Conservation (phyloP, 2,113 vertebrate genomes). For the Pedionomus torquatus region DNA sequence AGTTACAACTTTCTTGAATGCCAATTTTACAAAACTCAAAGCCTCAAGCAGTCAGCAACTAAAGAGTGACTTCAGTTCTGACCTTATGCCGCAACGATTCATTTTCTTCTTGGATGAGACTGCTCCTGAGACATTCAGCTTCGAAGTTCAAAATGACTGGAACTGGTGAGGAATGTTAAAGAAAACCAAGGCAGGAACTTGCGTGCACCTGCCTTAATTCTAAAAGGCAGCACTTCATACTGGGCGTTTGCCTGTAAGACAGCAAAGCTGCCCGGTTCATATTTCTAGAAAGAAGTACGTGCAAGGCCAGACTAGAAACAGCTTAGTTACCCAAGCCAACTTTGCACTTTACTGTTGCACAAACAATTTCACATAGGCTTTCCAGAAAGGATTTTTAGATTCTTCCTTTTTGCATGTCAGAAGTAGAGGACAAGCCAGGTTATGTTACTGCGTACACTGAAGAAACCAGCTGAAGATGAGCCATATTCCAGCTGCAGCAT, state of each 20-base stretch:
- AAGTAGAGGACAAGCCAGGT: background rate
- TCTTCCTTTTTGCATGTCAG: background rate
- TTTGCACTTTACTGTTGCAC: background rate
- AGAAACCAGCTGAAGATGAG: background rate
- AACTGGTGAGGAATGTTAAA: slow-evolving; percentile 86
- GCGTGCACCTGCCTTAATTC: background rate
- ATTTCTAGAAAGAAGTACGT: background rate
- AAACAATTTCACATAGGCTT: background rate
- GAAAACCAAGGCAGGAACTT: slow-evolving; percentile 10
- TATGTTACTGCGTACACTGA: background rate
- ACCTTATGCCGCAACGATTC: slow-evolving; percentile 91
- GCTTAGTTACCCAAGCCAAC: background rate
- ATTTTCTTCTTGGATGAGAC: slow-evolving; percentile 88
- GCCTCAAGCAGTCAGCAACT: background rate
- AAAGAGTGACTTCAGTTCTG: slow-evolving; percentile 24
- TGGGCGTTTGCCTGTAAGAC: background rate
- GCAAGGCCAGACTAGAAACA: background rate
- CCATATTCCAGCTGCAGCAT: background rate
- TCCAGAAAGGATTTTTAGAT: background rate
- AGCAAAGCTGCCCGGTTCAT: background rate
- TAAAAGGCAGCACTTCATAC: background rate
- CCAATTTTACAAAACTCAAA: background rate
- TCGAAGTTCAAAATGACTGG: slow-evolving; percentile 94
- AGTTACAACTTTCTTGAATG: background rate
- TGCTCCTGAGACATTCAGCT: slow-evolving; percentile 87